Conservation (phyloP, 2,797 vertebrate species). For the Eptatretus atami region DNA sequence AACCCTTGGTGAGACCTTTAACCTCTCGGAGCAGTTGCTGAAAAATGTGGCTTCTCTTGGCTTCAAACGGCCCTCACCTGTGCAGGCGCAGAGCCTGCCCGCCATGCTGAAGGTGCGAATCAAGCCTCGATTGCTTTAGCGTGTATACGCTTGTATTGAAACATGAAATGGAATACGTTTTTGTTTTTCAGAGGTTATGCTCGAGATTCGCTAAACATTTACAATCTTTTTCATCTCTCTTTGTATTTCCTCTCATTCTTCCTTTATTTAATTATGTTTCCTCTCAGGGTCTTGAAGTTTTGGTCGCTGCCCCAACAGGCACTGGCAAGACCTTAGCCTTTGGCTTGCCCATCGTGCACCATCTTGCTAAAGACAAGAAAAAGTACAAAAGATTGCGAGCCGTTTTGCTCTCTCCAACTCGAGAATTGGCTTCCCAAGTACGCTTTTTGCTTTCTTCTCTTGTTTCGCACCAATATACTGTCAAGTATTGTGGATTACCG, state of each 20-base stretch:
- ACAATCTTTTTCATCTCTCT: no score
- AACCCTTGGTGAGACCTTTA: constrained; percentile 44
- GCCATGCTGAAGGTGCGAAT: constrained; percentile 61
- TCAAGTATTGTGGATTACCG: no score
- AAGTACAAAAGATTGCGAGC: constrained; percentile 42
- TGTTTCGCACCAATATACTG: no score
- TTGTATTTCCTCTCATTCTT: not conserved
- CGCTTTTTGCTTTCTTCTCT: not conserved
- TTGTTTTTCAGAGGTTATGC: no score
- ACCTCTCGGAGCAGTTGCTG: constrained; percentile 27
- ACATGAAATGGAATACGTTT: no score
- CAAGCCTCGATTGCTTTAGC: constrained; percentile 5
- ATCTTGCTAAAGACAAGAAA: constrained; percentile 47
- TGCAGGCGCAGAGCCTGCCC: constrained; percentile 85
- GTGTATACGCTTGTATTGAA: no score
- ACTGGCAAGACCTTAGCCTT: constrained; percentile 86
- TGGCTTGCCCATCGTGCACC: constrained; percentile 44
- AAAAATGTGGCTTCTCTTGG: constrained; percentile 39
- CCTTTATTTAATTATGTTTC: not conserved
- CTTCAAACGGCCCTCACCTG: constrained; percentile 33
- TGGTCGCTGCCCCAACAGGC: constrained; percentile 73
- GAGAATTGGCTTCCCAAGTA: constrained; percentile 78
- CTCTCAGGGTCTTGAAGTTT: constrained; percentile 37
- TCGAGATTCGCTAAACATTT: no score
- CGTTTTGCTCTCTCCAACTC: constrained; percentile 54